Base-by-base conservation (phyloP, 2,113 vertebrate genomes). In the Amia ocellicauda region DNA sequence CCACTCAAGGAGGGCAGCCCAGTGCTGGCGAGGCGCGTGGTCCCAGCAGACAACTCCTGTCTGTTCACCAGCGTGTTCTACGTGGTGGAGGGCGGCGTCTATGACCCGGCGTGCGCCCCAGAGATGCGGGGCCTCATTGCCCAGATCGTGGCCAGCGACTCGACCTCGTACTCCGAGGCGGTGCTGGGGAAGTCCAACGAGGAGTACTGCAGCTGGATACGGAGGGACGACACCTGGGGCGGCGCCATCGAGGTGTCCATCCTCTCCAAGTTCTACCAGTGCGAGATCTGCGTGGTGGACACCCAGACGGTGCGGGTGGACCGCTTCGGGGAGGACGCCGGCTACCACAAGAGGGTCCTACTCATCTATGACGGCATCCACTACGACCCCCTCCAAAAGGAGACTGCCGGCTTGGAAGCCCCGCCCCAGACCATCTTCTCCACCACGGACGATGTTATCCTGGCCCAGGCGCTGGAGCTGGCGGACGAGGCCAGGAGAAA, bases 221-320 rank as follows among this genome's bases (percentile, higher is more conserved):
- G 81, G 10, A 89, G 88, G 17, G 92, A 91, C 36, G 96, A 98
- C 61, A 97, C 93, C 0, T 99, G 97, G 97, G 97, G 97, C 1
- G 97, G 97, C 2, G 97, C 96, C 72, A 99, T 99, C 47, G 97
- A 99, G 71, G 90, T 99, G 57, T 98, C 96, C 2, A 96, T 99
- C 60, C 76, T 99, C 2, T 94, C 96, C 62, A 97, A 97, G 67
- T 98, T 94, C 69, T 99, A 98, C 83, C 94, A 94, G 62, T 97
- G 96, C 2, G 97, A 99, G 74, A 98, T 99, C 79, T 98, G 97
- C 16, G 94, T 99, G 64, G 97, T 98, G 68, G 97, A 99, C 80
- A 99, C 97, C 3, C 96, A 99, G 85, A 98, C 92, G 0, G 93
- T 96, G 29, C 83, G 96, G 9, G 93, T 99, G 45, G 97, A 99